Percentiles rank a stretch among this genome's conserved stretches.
These are phyloP conservation scores for Halictus quadricinctus DNA, from an alignment of 2,888 invertebrate genomes.

Conservation along the genomic window DNA sequence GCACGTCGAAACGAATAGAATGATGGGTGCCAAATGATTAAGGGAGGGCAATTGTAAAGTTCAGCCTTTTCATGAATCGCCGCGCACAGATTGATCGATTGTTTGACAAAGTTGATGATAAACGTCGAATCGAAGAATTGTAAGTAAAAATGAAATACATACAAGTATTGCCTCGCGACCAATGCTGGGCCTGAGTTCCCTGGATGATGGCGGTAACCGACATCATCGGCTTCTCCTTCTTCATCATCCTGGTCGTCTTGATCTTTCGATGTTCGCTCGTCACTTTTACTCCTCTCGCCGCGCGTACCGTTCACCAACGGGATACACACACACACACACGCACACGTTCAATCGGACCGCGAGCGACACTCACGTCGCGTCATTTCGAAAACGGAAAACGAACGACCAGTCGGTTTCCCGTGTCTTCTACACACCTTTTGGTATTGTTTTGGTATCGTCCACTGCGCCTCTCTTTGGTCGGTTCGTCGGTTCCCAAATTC, in stretches of 20 bases:
- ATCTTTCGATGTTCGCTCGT: conserved; percentile 59
- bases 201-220: conserved; percentile 92
- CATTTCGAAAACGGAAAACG: conserved; percentile 54
- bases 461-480: conserved; percentile 66
- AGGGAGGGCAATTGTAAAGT: too few species aligned
- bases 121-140: not conserved
- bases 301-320: conserved; percentile 20
- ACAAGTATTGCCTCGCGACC: conserved; percentile 85
- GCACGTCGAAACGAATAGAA: not conserved
- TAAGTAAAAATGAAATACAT: conserved; percentile 64
- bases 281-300: conserved; percentile 50
- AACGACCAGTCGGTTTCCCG: not conserved
- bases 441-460: conserved; percentile 71
- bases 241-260: conserved; percentile 86
- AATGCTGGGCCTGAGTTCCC: conserved; percentile 86
- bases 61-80: too few species aligned
- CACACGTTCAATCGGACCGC: conserved; percentile 48
- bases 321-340: not conserved
- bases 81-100: not conserved
- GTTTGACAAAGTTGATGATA: not conserved
- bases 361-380: conserved; percentile 47
- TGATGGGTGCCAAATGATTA: not conserved
- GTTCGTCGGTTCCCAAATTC: conserved; percentile 8
- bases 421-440: conserved; percentile 54
- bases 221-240: conserved; percentile 94